Conservation (phyloP, 2,113 vertebrate genomes). For the Piprites chloris region DNA sequence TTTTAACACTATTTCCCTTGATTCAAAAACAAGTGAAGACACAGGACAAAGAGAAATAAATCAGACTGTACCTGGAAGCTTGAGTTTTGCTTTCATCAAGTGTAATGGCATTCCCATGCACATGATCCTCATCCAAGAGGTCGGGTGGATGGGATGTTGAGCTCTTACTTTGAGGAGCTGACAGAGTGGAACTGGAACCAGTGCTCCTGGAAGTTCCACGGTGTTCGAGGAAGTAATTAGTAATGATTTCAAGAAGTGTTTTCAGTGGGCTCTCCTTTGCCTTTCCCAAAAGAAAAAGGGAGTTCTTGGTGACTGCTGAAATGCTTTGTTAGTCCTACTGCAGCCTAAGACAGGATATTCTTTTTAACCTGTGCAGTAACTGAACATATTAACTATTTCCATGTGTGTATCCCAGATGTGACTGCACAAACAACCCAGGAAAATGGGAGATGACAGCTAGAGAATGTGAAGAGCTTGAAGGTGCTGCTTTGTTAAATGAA, state of each 20-base stretch:
- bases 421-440: neutral
- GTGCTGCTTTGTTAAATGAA: neutral
- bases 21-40: neutral
- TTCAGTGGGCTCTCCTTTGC: conserved; percentile 80
- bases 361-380: neutral
- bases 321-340: neutral
- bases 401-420: neutral
- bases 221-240: conserved; percentile 81
- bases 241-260: conserved; percentile 89
- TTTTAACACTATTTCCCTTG: neutral
- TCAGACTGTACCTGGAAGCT: conserved; percentile 8
- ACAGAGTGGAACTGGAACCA: neutral
- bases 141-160: conserved; percentile 9
- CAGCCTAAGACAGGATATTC: neutral
- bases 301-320: neutral
- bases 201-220: conserved; percentile 19
- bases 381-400: neutral
- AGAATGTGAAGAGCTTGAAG: accelerated
- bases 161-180: conserved; percentile 24
- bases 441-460: neutral
- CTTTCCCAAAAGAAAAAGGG: conserved; percentile 18
- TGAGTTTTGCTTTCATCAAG: neutral
- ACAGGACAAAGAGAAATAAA: neutral
- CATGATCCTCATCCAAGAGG: conserved; percentile 38
- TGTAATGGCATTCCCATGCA: neutral